Conservation (phyloP, 2,113 vertebrate species). For the Otolemur garnettii region DNA sequence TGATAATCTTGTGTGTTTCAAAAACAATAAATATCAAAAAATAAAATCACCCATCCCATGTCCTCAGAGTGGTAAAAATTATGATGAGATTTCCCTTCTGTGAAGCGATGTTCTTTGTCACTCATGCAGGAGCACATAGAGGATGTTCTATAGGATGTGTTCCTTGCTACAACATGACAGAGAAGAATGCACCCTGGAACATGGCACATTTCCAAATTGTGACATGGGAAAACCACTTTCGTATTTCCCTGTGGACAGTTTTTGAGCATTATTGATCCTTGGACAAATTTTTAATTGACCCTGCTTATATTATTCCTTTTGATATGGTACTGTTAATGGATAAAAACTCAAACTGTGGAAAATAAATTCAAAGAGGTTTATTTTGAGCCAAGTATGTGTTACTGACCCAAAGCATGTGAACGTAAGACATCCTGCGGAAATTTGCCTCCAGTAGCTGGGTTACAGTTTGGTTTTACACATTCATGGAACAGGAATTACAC, state of each 20-base stretch:
- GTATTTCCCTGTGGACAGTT: not conserved
- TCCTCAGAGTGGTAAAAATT: conserved; percentile 44
- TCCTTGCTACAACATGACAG: conserved; percentile 27
- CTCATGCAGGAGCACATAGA: not conserved
- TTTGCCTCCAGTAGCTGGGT: too few relatives aligned
- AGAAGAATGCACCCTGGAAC: not conserved
- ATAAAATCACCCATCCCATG: conserved; percentile 39
- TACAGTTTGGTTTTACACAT: too few relatives aligned
- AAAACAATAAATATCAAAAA: not conserved
- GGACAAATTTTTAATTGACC: not conserved
- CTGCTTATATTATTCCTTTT: not conserved
- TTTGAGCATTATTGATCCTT: conserved; percentile 11
- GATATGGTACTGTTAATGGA: too few relatives aligned
- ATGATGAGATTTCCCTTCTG: conserved; percentile 12
- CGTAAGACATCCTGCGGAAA: too few relatives aligned
- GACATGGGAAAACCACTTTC: not conserved
- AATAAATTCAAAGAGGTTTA: too few relatives aligned
- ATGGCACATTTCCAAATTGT: not conserved
- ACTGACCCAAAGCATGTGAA: too few relatives aligned
- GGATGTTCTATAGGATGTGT: not conserved
- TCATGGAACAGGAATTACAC: too few relatives aligned
- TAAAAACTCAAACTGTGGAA: too few relatives aligned
- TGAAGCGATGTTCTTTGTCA: conserved; percentile 63
- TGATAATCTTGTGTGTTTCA: not conserved
- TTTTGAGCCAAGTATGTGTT: too few relatives aligned